These are phyloP conservation scores for Zeuzera pyrina DNA, from an alignment of 2,888 invertebrate species.

Conservation along the genomic window DNA sequence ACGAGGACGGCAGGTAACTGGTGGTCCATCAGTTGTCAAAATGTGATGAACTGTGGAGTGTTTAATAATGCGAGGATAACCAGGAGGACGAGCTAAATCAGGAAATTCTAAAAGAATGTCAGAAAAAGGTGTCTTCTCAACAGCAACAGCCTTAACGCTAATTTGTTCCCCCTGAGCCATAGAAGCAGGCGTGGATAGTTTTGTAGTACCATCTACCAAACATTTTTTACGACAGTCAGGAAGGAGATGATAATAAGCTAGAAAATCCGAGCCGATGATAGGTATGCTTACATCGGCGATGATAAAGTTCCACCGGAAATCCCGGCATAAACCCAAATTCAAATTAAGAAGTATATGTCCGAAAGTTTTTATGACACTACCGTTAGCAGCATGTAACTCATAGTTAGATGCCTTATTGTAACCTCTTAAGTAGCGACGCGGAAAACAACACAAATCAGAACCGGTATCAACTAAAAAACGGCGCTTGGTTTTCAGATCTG, in stretches of 20 bases:
- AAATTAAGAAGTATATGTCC: too few relatives aligned
- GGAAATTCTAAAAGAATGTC: background rate
- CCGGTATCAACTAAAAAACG: slow-evolving; percentile 13
- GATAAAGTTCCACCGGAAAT: slow-evolving; percentile 15
- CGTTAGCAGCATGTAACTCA: slow-evolving; percentile 14
- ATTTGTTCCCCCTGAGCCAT: background rate
- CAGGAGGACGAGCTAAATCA: too few relatives aligned
- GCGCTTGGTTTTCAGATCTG: background rate
- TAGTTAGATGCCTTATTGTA: background rate
- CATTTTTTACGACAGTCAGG: slow-evolving; percentile 8
- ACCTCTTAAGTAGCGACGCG: slow-evolving; percentile 1
- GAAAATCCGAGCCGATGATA: slow-evolving; percentile 13
- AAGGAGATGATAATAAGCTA: slow-evolving; percentile 9
- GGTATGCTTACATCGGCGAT: slow-evolving; percentile 15
- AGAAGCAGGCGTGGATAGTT: slow-evolving; percentile 2
- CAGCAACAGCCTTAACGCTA: background rate
- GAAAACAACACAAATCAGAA: slow-evolving; percentile 11
- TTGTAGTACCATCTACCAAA: slow-evolving; percentile 10
- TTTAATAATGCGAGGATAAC: too few relatives aligned
- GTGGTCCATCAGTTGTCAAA: slow-evolving; percentile 13
- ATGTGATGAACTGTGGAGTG: too few relatives aligned
- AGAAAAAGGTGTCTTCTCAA: background rate
- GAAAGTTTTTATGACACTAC: too few relatives aligned
- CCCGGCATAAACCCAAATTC: slow-evolving; percentile 15
- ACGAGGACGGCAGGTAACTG: slow-evolving; percentile 15